phyloP scores from a whole-genome alignment of 2,888 invertebrate species.

The Oxyteleia sp. region DNA sequence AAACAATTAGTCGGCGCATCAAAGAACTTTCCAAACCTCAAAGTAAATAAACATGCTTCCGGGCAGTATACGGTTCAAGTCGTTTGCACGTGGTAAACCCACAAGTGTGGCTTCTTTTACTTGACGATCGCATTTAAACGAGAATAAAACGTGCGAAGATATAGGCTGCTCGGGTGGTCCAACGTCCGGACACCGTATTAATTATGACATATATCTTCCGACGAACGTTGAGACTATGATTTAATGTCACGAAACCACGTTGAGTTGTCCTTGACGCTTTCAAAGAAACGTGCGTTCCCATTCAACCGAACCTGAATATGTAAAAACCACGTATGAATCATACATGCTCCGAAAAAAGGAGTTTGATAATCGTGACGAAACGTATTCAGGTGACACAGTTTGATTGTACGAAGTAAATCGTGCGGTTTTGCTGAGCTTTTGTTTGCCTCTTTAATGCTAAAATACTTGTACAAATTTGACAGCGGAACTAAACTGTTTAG shows the following conservation, averaged over 20 bases:
- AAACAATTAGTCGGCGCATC: too few relatives aligned
- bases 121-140: slow-evolving; percentile 55
- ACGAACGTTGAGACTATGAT: slow-evolving; percentile 68
- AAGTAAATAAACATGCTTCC: too few relatives aligned
- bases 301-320: slow-evolving; percentile 55
- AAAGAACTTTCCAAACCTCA: too few relatives aligned
- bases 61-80: too few relatives aligned
- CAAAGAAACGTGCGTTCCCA: slow-evolving; percentile 52
- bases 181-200: slow-evolving; percentile 78
- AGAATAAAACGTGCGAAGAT: slow-evolving; percentile 67
- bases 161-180: slow-evolving; percentile 82
- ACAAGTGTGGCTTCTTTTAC: slow-evolving; percentile 56
- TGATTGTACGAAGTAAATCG: slow-evolving; percentile 52
- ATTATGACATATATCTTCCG: slow-evolving; percentile 82
- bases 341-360: slow-evolving; percentile 42
- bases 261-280: slow-evolving; percentile 70
- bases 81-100: too few relatives aligned
- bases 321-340: slow-evolving; percentile 59
- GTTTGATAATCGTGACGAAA: slow-evolving; percentile 60
- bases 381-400: slow-evolving; percentile 64
- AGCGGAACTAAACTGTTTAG: slow-evolving; percentile 53
- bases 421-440: slow-evolving; percentile 38
- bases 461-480: too few relatives aligned
- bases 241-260: slow-evolving; percentile 70
- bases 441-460: slow-evolving; percentile 50